phyloP scores from a whole-genome alignment of 1,140 invertebrate species.

The Yoshiicerus persimilis region DNA sequence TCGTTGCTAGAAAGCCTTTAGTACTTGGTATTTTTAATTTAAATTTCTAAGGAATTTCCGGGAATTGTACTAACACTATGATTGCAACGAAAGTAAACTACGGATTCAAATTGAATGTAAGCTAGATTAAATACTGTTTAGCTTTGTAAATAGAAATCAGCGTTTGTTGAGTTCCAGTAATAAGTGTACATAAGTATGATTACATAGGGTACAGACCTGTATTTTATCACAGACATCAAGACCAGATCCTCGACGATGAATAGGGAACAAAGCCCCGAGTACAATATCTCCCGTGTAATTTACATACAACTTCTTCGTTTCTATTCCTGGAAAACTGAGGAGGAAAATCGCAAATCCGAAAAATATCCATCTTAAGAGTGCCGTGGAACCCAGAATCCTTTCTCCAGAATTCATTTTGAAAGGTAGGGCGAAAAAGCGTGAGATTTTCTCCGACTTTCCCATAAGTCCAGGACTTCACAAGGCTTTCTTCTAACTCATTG shows the following conservation, averaged over 20 bases:
- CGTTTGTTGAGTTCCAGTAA: too few relatives aligned
- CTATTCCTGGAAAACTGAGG: background rate
- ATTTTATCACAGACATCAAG: constrained; percentile 56
- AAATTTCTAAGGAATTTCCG: too few relatives aligned
- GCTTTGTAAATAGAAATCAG: too few relatives aligned
- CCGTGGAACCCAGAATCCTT: background rate
- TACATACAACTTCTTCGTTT: constrained; percentile 49
- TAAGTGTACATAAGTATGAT: background rate
- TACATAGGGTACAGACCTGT: constrained; percentile 55
- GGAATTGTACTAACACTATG: too few relatives aligned
- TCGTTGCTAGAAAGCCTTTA: too few relatives aligned
- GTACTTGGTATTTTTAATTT: too few relatives aligned
- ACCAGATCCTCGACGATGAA: constrained; percentile 57
- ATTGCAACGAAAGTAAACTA: too few relatives aligned
- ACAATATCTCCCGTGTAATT: constrained; percentile 60
- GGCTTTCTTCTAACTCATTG: background rate
- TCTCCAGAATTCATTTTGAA: background rate
- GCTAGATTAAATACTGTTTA: too few relatives aligned
- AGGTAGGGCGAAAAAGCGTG: background rate
- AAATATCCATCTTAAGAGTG: background rate
- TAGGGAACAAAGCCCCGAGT: constrained; percentile 61
- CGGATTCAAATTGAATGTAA: too few relatives aligned
- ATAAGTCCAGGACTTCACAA: background rate
- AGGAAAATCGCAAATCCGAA: background rate
- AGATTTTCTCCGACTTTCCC: background rate